phyloP scores from a whole-genome alignment of 2,888 invertebrate genomes.

The Microctonus brassicae region DNA sequence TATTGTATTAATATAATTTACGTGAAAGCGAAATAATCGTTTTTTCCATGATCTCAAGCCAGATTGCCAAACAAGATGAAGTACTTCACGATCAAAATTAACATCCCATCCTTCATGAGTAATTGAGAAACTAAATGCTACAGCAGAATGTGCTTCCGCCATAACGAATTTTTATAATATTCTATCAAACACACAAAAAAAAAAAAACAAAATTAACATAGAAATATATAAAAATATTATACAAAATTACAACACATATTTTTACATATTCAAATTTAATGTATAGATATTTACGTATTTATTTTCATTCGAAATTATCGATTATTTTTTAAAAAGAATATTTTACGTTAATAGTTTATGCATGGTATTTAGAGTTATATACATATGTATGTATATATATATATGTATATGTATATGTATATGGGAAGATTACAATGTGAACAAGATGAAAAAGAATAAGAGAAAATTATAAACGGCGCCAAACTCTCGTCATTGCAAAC shows the following conservation, averaged over 20 bases:
- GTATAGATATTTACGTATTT: too few species aligned
- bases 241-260: too few species aligned
- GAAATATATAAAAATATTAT: too few species aligned
- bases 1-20: constrained; percentile 70
- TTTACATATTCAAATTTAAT: too few species aligned
- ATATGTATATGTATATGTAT: too few species aligned
- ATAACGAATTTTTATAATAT: constrained; percentile 71
- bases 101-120: constrained; percentile 99
- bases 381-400: neutral
- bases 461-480: constrained; percentile 6
- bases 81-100: constrained; percentile 96
- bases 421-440: neutral
- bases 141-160: constrained; percentile 99
- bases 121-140: constrained; percentile 96
- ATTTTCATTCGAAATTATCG: neutral
- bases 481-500: constrained; percentile 12
- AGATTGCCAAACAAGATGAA: constrained; percentile 94
- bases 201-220: too few species aligned
- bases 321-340: neutral
- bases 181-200: neutral
- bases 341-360: too few species aligned
- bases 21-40: constrained; percentile 89
- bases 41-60: constrained; percentile 97
- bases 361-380: neutral
- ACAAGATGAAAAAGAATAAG: neutral